Evolutionary conservation across 2,797 vertebrate species (phyloP).

Genomic region (Coregonus suidteri): DNA sequence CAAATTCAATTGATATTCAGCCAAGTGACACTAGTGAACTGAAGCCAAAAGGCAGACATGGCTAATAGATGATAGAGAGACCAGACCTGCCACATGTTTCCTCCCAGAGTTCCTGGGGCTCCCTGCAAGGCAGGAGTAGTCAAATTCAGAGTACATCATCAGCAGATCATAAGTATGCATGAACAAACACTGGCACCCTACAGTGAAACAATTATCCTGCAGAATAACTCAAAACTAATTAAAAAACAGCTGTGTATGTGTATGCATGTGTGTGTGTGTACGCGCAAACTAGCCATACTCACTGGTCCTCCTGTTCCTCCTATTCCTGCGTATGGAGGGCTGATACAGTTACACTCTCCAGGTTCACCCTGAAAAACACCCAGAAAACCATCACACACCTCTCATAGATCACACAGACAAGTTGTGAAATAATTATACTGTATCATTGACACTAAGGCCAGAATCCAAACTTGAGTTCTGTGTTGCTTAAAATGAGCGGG

Average conservation of each 20-base stretch:
- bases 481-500: no score
- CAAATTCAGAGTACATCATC: constrained; percentile 48
- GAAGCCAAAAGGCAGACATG: constrained; percentile 6
- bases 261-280: constrained; percentile 3
- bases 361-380: constrained; percentile 81
- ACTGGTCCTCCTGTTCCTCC: constrained; percentile 87
- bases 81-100: constrained; percentile 83
- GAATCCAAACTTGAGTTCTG: no score
- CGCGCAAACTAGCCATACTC: constrained; percentile 63
- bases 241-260: neutral
- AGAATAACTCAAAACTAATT: neutral
- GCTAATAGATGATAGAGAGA: constrained; percentile 79
- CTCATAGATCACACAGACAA: neutral
- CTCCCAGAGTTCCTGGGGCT: constrained; percentile 83
- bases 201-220: constrained; percentile 17
- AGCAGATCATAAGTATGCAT: neutral
- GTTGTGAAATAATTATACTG: no score
- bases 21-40: neutral
- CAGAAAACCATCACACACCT: constrained; percentile 23
- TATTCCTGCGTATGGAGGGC: constrained; percentile 49
- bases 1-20: neutral
- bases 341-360: constrained; percentile 85
- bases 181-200: constrained; percentile 24
- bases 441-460: no score
- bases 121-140: constrained; percentile 79